These are phyloP conservation scores for Athene noctua DNA, from an alignment of 2,113 vertebrate genomes.

Conservation along the genomic window DNA sequence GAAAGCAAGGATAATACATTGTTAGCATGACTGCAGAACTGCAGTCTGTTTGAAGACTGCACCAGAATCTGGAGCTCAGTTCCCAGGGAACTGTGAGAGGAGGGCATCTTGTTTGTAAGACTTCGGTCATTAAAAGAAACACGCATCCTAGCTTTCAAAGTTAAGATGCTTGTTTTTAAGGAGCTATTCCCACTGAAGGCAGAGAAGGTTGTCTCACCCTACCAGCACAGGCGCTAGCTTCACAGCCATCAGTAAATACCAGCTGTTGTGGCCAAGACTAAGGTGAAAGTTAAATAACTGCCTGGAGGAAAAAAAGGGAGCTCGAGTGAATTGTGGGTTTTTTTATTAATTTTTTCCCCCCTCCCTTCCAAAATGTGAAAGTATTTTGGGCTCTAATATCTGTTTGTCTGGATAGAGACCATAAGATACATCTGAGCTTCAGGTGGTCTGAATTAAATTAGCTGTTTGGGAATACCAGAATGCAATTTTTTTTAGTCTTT, in stretches of 20 bases:
- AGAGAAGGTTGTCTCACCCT: not conserved
- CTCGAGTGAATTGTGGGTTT: not conserved
- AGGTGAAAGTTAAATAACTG: not conserved
- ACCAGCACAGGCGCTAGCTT: not conserved
- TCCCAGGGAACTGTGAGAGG: not conserved
- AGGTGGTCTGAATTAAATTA: not conserved
- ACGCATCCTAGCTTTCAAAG: not conserved
- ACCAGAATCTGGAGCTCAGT: not conserved
- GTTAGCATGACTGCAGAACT: not conserved
- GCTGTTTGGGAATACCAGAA: not conserved
- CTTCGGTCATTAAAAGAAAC: not conserved
- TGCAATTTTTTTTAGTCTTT: not conserved
- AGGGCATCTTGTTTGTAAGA: not conserved
- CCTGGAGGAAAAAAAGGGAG: not conserved
- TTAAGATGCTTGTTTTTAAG: not conserved
- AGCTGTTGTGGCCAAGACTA: not conserved
- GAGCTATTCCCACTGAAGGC: not conserved
- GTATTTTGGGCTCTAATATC: not conserved
- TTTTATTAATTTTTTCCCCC: too few relatives aligned
- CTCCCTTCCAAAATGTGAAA: not conserved
- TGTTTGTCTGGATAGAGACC: not conserved
- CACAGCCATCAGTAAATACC: not conserved
- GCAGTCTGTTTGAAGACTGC: not conserved
- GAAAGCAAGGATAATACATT: constrained; percentile 8
- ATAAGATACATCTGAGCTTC: not conserved